A percentile compares a stretch with the other conserved stretches of the same genome.
Evolutionary conservation across 2,113 vertebrate genomes (phyloP).

Genomic region (Nerophis lumbriciformis): DNA sequence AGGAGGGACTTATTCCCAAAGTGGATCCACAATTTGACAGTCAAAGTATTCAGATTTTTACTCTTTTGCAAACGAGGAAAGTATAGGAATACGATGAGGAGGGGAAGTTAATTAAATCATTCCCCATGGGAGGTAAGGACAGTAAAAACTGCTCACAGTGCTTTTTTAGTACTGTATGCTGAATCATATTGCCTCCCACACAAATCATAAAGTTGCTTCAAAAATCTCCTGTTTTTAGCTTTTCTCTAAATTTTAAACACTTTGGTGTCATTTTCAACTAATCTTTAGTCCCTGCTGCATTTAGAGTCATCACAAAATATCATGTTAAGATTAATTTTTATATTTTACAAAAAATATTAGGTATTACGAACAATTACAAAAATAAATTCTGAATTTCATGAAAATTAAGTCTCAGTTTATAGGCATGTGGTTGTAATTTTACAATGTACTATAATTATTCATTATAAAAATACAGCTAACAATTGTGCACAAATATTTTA

Average conservation of each 20-base stretch:
- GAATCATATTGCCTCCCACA: conserved; percentile 48
- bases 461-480: no score
- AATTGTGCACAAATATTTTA: no score
- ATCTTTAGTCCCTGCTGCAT: no score
- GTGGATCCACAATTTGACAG: conserved; percentile 59
- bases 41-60: conserved; percentile 44
- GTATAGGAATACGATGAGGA: conserved; percentile 30
- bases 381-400: no score
- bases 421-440: no score
- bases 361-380: no score
- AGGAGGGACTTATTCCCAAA: conserved; percentile 47
- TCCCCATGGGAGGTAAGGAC: conserved; percentile 40
- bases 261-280: background rate
- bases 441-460: no score
- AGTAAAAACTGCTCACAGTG: conserved; percentile 60
- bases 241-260: background rate
- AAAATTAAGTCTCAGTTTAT: no score
- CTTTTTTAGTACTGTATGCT: conserved; percentile 33
- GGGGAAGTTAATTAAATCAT: conserved; percentile 54
- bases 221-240: conserved; percentile 37
- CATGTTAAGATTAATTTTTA: no score
- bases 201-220: conserved; percentile 25
- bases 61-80: conserved; percentile 51
- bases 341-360: no score
- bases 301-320: no score